Evolutionary conservation across 2,888 invertebrate species (phyloP).

Genomic region (Beris morrisii): DNA sequence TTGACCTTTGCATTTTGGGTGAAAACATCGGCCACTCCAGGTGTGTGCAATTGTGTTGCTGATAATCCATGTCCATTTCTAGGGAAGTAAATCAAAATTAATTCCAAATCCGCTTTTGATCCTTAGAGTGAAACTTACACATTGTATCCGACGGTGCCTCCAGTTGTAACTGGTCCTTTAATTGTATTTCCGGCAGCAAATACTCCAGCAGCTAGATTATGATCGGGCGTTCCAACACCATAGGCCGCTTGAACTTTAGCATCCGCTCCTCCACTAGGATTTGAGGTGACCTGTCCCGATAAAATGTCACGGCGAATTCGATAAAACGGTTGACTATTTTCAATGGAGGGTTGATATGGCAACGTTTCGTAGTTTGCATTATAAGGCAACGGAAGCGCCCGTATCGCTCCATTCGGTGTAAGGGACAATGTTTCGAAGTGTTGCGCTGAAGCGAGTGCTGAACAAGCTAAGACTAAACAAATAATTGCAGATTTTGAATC

Average conservation of each 20-base stretch:
- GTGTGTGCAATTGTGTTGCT: slow-evolving; percentile 44
- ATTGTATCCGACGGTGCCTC: slow-evolving; percentile 45
- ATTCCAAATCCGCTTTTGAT: no score
- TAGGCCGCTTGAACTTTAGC: slow-evolving; percentile 40
- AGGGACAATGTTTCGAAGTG: neutral
- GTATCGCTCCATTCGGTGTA: neutral
- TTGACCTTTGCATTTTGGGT: slow-evolving; percentile 36
- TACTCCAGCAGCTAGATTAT: slow-evolving; percentile 44
- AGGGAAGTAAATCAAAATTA: neutral
- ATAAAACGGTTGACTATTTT: neutral
- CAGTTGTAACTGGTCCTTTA: slow-evolving; percentile 45
- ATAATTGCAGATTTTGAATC: neutral
- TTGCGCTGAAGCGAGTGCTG: neutral
- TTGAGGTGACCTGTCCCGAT: slow-evolving; percentile 40
- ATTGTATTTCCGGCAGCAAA: slow-evolving; percentile 45
- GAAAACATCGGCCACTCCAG: slow-evolving; percentile 41
- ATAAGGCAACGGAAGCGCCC: neutral
- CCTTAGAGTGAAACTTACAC: slow-evolving; percentile 42
- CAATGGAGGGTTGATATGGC: neutral
- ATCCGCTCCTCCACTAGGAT: slow-evolving; percentile 44
- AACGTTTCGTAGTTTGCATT: neutral
- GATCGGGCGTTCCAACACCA: slow-evolving; percentile 41
- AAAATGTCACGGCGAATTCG: slow-evolving; percentile 6
- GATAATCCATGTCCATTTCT: slow-evolving; percentile 47
- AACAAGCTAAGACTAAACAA: slow-evolving; percentile 5